phyloP scores from a whole-genome alignment of 1,140 invertebrate genomes.

The Copidosoma floridanum region DNA sequence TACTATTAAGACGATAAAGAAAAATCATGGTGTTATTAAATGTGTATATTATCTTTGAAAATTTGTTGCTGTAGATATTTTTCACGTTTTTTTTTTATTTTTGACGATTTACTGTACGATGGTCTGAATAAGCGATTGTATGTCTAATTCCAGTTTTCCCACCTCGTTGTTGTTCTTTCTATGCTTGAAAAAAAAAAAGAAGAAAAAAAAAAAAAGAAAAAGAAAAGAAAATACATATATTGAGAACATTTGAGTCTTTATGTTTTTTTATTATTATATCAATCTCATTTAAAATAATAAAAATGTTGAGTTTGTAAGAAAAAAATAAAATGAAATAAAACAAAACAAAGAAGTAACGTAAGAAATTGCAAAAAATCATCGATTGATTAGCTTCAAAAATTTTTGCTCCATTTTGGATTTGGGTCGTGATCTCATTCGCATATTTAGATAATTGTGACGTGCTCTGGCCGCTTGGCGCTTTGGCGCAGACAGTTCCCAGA shows the following conservation, averaged over 20 bases:
- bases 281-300: conserved; percentile 1
- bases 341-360: conserved; percentile 1
- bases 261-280: conserved; percentile 9
- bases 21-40: conserved; percentile 47
- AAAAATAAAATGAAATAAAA: conserved; percentile 2
- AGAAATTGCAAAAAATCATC: conserved; percentile 10
- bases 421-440: conserved; percentile 29
- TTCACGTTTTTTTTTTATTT: no score
- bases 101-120: conserved; percentile 25
- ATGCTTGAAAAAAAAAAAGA: no score
- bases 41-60: conserved; percentile 45
- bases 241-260: conserved; percentile 18
- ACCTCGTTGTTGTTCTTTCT: conserved; percentile 28
- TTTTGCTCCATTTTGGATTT: conserved; percentile 25
- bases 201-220: no score
- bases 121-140: conserved; percentile 34
- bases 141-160: conserved; percentile 26
- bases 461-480: conserved; percentile 10
- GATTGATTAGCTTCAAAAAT: conserved; percentile 25
- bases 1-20: conserved; percentile 46
- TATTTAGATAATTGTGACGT: conserved; percentile 30
- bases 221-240: conserved; percentile 15
- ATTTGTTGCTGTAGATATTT: conserved; percentile 37
- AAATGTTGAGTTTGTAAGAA: conserved; percentile 20
- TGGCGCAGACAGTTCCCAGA: conserved; percentile 18